Conservation (phyloP, 2,113 vertebrate species). For the Silurus meridionalis region DNA sequence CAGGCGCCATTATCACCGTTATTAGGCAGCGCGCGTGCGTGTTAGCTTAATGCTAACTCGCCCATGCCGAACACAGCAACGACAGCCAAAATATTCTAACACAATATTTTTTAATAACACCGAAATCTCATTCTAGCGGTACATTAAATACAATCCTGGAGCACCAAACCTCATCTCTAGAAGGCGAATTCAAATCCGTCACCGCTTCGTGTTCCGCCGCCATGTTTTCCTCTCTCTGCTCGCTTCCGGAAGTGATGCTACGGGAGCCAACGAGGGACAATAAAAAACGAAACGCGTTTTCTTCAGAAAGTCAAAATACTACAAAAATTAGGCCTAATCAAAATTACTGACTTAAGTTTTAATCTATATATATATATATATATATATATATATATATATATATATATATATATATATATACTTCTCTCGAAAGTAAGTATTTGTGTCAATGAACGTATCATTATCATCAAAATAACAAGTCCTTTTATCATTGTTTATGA, state of each 20-base stretch:
- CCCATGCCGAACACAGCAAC: neutral
- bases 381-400: too few relatives aligned
- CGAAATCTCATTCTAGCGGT: neutral
- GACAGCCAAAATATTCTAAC: too few relatives aligned
- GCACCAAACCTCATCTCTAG: conserved; percentile 47
- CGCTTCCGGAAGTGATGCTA: conserved; percentile 46
- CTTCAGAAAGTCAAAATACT: neutral
- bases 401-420: too few relatives aligned
- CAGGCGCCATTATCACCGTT: neutral
- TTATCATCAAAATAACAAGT: too few relatives aligned
- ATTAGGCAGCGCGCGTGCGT: neutral
- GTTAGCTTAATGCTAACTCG: conserved; percentile 12
- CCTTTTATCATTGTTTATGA: too few relatives aligned
- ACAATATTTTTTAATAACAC: neutral
- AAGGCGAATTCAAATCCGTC: conserved; percentile 30
- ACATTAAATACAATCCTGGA: neutral
- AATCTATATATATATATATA: too few relatives aligned
- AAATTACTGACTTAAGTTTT: too few relatives aligned
- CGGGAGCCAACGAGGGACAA: conserved; percentile 22
- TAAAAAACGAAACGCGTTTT: conserved; percentile 31
- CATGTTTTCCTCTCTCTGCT: conserved; percentile 45
- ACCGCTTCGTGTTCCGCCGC: conserved; percentile 44
- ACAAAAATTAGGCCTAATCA: neutral
- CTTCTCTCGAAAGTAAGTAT: too few relatives aligned
- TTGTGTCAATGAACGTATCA: too few relatives aligned